Base-by-base conservation (phyloP, 2,113 vertebrate species). In the Aleadryas rufinucha region DNA sequence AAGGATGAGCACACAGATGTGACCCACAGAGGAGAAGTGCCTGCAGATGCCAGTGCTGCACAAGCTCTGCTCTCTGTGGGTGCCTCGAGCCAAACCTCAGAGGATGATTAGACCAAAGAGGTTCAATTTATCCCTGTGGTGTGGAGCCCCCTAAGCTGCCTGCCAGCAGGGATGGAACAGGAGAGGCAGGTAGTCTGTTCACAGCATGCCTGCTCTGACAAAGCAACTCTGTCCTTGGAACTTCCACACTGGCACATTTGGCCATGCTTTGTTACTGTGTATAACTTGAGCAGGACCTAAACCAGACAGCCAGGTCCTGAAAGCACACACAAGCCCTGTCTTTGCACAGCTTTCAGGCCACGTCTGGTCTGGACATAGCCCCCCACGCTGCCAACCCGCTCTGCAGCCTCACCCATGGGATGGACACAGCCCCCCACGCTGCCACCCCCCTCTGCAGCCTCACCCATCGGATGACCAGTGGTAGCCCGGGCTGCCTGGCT, bases 401-500 rank as follows among this genome's bases (percentile, higher is more conserved):
- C 24, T 26, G 27, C 63, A 77, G 72, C 90, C 98, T 98, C 92
- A 99, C 99, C 99, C 99, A n/a, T n/a, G n/a, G n/a, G 39, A 39
- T 54, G 64, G 28, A 59, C 47, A 20, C 33, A 52, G 72, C 24
- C 19, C 53, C 27, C 16, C 12, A 3, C 0, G 1, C 10, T 79
- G 84, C 54, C 72, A 57, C 10, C 60, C 87, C 68, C 2, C 16
- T 21, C 24, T 26, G 27, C 63, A 77, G 72, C 90, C 98, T 98
- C 92, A 99, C 99, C 99, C 99, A 6, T 99, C 99, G 1, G 99
- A 99, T 39, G 98, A 98, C 99, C 99, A 99, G 97, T 98, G 99
- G 97, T 98, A 99, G 37, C 98, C 99, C 0, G 97, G 97, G 72
- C 98, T 97, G 20, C 84, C 98, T 0, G 97, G 96, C 63, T 98